A percentile compares a stretch with the other conserved stretches of the same genome.
Conservation (phyloP, 2,113 vertebrate species). For the Menura novaehollandiae region DNA sequence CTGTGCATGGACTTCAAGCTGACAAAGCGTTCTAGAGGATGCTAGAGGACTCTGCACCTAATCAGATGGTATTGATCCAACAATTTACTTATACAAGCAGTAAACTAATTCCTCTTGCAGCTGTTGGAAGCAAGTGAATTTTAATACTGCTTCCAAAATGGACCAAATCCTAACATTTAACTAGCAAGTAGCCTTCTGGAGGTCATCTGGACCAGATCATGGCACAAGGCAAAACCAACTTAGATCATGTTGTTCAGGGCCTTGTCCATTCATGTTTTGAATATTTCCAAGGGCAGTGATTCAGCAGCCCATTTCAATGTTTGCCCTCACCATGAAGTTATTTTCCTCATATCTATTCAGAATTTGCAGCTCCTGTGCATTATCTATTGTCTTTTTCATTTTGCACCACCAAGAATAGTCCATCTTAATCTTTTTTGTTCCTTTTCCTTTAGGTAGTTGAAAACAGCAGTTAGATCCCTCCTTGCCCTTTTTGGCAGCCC, state of each 20-base stretch:
- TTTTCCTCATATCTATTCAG: not conserved
- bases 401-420: not conserved
- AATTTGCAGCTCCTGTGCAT: not conserved
- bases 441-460: not conserved
- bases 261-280: not conserved
- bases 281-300: not conserved
- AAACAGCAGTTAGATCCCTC: not conserved
- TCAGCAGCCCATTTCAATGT: not conserved
- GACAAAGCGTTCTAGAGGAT: not conserved
- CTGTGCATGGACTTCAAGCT: not conserved
- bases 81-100: not conserved
- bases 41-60: not conserved
- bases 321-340: not conserved
- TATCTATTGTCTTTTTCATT: not conserved
- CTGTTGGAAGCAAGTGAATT: not conserved
- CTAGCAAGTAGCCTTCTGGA: not conserved
- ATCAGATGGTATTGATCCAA: not conserved
- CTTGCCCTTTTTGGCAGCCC: not conserved
- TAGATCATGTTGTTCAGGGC: not conserved
- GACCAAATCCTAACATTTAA: not conserved
- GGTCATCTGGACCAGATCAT: not conserved
- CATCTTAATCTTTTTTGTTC: not conserved
- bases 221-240: rapidly evolving
- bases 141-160: not conserved
- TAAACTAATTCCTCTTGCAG: not conserved